phyloP scores from a whole-genome alignment of 1,140 invertebrate genomes.

The Rhysida immarginata region DNA sequence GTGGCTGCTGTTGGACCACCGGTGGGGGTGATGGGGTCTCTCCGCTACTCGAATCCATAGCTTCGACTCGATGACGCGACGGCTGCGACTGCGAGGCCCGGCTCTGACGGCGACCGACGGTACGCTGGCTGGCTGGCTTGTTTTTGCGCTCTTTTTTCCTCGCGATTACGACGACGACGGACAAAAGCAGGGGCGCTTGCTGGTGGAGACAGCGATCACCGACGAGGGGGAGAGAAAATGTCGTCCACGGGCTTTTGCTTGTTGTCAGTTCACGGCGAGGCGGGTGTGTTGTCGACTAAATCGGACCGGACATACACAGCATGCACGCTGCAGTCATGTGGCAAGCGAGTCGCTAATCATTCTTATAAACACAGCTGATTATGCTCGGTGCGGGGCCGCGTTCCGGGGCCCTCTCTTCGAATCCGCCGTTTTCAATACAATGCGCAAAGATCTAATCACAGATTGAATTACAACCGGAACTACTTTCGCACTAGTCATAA shows the following conservation, averaged over 20 bases:
- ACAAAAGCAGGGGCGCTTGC: background rate
- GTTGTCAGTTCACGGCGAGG: background rate
- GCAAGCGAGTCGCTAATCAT: slow-evolving; percentile 7
- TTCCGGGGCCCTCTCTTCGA: background rate
- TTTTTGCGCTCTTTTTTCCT: slow-evolving; percentile 23
- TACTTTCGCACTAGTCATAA: slow-evolving; percentile 13
- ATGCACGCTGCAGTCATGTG: slow-evolving; percentile 1
- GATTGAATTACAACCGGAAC: slow-evolving; percentile 12
- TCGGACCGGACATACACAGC: background rate
- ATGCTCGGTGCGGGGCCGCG: slow-evolving; percentile 23
- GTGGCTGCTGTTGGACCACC: slow-evolving; percentile 24
- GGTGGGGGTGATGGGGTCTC: slow-evolving; percentile 33
- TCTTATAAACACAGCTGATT: slow-evolving; percentile 29
- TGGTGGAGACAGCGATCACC: slow-evolving; percentile 4
- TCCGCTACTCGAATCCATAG: slow-evolving; percentile 31
- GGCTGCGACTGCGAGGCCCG: too few relatives aligned
- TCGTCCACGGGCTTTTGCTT: background rate
- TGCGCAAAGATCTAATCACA: slow-evolving; percentile 4
- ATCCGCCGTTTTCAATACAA: background rate
- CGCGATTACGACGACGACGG: slow-evolving; percentile 21
- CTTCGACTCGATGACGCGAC: too few relatives aligned
- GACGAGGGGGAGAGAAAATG: too few relatives aligned
- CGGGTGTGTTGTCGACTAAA: background rate
- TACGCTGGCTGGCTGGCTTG: too few relatives aligned
- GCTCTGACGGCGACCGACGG: background rate